Conservation (phyloP, 2,797 vertebrate species). For the Silurus aristotelis region DNA sequence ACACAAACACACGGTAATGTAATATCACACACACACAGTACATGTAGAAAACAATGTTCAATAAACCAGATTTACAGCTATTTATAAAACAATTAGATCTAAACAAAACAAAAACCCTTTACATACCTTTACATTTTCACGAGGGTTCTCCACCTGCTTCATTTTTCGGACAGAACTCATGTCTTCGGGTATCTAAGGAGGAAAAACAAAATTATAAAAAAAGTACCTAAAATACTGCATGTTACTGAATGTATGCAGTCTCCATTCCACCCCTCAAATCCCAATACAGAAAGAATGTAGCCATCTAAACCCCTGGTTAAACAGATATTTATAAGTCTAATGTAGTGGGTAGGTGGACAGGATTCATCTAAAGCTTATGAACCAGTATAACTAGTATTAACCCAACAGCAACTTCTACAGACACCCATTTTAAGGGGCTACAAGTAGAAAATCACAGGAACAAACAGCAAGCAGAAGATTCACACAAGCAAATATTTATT, state of each 20-base stretch:
- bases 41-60: not conserved
- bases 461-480: not conserved
- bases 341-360: not conserved
- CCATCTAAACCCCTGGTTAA: not conserved
- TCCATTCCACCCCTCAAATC: not conserved
- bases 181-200: conserved; percentile 35
- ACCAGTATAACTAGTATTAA: not conserved
- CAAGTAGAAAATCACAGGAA: not conserved
- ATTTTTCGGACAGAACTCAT: conserved; percentile 79
- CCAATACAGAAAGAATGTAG: not conserved
- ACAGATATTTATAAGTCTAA: not conserved
- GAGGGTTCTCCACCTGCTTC: conserved; percentile 62
- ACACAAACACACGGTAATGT: too few relatives aligned
- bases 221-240: too few relatives aligned
- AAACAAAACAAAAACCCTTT: not conserved
- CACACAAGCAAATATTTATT: too few relatives aligned
- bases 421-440: not conserved
- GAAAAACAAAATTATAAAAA: too few relatives aligned
- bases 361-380: not conserved
- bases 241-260: not conserved
- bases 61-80: too few relatives aligned
- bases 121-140: conserved; percentile 80
- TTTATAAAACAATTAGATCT: not conserved
- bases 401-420: not conserved
- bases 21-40: too few relatives aligned